Base-by-base conservation (phyloP, 1,140 invertebrate species). In the Drosophila bocki region DNA sequence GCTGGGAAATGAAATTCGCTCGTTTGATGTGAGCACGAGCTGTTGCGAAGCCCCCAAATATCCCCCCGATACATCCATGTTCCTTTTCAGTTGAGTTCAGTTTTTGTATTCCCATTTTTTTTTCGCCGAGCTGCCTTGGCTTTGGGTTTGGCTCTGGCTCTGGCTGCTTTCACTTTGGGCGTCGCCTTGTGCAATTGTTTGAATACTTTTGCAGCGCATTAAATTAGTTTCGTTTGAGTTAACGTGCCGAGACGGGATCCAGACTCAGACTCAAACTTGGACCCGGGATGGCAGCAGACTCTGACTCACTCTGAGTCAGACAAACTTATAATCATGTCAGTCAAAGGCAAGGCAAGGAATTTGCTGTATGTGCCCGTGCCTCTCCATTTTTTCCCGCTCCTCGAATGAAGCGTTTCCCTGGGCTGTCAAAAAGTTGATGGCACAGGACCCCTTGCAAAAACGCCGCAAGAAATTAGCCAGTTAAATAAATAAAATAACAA, bases 191-290 rank as follows among this genome's bases (percentile, higher is more conserved):
- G 82, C 85, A 90, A 90, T 90, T 90, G 85, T 90, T 90, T 90
- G 85, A 90, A 90, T 90, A 85, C 85, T 90, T 90, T 90, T 90
- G 81, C 85, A 91, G 85, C 86, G 86, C 85, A 90, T 90, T 90
- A 91, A 91, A 91, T 91, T 91, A 91, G 86, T 91, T 91, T 91
- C 86, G 86, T 91, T 91, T 91, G 86, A 91, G 86, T 91, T 91
- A 90, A 91, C 86, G 87, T 90, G 84, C 76, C 84, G 68, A 48
- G 82, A 75, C 81, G 74, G 51, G 41, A 72, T 71, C 65, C 51
- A 59, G 72, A 71, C 65, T 60, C 64, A 74, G 65, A 60, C 45
- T 51, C 54, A 60, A 13, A 59, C 44, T 45, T 33, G 41, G n/a
- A 67, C 29, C 32, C 51, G 19, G 53, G 13, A 56, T 39, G 53